Conservation (phyloP, 2,797 vertebrate species). For the Enteromius argenteus region DNA sequence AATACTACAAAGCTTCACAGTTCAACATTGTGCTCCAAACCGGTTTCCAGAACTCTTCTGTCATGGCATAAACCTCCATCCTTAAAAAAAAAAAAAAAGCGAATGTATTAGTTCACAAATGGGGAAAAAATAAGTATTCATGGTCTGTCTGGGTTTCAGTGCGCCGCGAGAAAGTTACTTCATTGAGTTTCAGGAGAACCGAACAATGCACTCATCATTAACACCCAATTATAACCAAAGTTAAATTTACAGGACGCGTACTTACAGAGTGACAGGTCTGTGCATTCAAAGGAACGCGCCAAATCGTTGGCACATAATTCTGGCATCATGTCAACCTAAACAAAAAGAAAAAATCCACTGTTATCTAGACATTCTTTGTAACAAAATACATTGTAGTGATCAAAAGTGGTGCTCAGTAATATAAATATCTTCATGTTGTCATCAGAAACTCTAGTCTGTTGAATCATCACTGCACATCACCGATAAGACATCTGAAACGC, state of each 20-base stretch:
- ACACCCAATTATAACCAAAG: constrained; percentile 56
- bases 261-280: constrained; percentile 24
- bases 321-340: background rate
- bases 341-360: background rate
- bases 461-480: constrained; percentile 52
- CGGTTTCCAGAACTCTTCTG: background rate
- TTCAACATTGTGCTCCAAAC: background rate
- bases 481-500: background rate
- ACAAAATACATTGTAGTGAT: background rate
- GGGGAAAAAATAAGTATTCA: constrained; percentile 1
- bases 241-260: background rate
- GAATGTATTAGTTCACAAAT: background rate
- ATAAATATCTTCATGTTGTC: constrained; percentile 61
- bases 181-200: constrained; percentile 78
- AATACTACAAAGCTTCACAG: background rate
- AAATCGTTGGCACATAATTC: background rate
- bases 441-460: constrained; percentile 70
- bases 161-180: constrained; percentile 80
- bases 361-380: background rate
- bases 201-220: constrained; percentile 76
- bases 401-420: constrained; percentile 72
- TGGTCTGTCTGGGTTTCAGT: constrained; percentile 72
- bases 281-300: background rate
- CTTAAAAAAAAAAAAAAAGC: background rate
- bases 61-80: background rate